Percentiles rank a stretch among this genome's conserved stretches.
Conservation (phyloP, 2,113 vertebrate genomes). For the Willisornis vidua region DNA sequence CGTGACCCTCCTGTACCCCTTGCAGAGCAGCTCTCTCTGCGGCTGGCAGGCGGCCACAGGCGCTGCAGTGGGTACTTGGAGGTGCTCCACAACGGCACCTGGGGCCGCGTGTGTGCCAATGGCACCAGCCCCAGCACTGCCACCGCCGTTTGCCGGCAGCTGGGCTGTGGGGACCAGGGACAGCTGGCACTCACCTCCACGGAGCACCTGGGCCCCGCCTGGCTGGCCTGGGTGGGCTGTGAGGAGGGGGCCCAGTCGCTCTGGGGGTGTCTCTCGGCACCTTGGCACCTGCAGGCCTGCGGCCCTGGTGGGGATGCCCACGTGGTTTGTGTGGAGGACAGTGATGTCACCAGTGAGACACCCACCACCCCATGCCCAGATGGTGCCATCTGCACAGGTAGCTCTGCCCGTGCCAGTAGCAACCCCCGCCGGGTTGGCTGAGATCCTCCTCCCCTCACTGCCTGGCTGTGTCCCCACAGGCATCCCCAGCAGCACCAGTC, state of each 20-base stretch:
- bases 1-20: not conserved
- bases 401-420: rapidly evolving
- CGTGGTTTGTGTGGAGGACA: rapidly evolving
- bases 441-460: rapidly evolving
- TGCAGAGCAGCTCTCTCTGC: not conserved
- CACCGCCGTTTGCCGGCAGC: not conserved
- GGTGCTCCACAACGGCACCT: not conserved
- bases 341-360: rapidly evolving
- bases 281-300: not conserved
- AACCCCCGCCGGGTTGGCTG: rapidly evolving
- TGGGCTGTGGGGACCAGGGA: not conserved
- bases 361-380: not conserved
- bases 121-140: not conserved
- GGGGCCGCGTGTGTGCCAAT: not conserved
- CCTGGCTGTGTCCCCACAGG: not conserved
- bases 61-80: not conserved
- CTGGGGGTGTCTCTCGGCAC: not conserved
- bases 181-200: rapidly evolving
- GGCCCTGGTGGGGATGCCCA: rapidly evolving
- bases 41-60: not conserved
- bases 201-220: rapidly evolving
- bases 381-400: not conserved
- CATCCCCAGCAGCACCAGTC: rapidly evolving
- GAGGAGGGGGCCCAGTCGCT: not conserved
- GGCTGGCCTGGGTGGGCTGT: constrained; percentile 26